Evolutionary conservation across 2,797 vertebrate genomes (phyloP).

Genomic region (Thunnus albacares): DNA sequence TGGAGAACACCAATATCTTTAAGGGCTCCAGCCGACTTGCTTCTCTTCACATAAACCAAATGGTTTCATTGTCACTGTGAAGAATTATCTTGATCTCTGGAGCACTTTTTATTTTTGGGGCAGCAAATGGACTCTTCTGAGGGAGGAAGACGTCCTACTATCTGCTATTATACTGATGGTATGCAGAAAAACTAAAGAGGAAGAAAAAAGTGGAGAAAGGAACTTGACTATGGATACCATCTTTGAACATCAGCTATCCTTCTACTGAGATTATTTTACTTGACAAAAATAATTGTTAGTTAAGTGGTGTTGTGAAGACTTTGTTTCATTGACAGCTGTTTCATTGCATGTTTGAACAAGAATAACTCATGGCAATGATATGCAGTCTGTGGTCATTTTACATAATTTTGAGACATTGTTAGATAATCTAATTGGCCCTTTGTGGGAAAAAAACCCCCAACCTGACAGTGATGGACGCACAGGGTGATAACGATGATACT

Average conservation of each 20-base stretch:
- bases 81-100: conserved; percentile 25
- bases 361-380: background rate
- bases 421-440: background rate
- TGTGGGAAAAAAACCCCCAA: too few relatives aligned
- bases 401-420: background rate
- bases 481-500: conserved; percentile 11
- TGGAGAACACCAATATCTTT: background rate
- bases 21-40: conserved; percentile 6
- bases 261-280: background rate
- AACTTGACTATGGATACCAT: background rate
- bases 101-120: conserved; percentile 23
- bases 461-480: conserved; percentile 4
- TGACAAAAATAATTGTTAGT: background rate
- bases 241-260: background rate
- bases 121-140: conserved; percentile 6
- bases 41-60: conserved; percentile 12
- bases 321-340: too few relatives aligned
- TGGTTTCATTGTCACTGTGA: conserved; percentile 27
- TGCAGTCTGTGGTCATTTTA: background rate
- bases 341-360: background rate
- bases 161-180: background rate
- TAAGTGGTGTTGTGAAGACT: background rate
- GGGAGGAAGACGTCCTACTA: conserved; percentile 1
- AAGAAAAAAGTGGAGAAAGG: background rate
- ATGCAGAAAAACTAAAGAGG: background rate